Conservation (phyloP, 2,888 invertebrate species). For the Amorpha juglandis region DNA sequence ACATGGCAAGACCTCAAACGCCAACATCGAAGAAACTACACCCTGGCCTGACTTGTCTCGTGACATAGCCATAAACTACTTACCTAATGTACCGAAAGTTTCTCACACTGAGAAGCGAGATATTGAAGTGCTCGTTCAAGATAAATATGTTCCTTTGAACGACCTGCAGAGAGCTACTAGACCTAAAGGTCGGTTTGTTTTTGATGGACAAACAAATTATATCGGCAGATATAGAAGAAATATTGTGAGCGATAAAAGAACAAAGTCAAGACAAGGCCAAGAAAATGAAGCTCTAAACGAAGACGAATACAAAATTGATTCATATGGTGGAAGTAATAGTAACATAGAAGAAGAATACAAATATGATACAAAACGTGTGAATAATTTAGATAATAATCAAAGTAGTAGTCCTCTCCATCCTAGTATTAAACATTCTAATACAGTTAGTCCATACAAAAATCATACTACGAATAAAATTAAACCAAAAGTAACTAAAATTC, state of each 20-base stretch:
- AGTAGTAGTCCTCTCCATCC: neutral
- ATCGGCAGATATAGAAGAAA: slow-evolving; percentile 35
- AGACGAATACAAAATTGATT: slow-evolving; percentile 6
- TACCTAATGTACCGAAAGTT: slow-evolving; percentile 49
- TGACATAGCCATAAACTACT: slow-evolving; percentile 71
- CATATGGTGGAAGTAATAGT: neutral
- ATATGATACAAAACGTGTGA: neutral
- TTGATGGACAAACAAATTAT: slow-evolving; percentile 32
- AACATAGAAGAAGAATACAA: slow-evolving; percentile 4
- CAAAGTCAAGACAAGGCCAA: slow-evolving; percentile 10
- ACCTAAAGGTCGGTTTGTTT: neutral
- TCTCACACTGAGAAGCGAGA: slow-evolving; percentile 56
- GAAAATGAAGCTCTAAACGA: slow-evolving; percentile 13
- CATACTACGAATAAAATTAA: slow-evolving; percentile 1
- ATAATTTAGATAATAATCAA: neutral
- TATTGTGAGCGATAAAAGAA: slow-evolving; percentile 1
- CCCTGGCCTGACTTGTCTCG: slow-evolving; percentile 66
- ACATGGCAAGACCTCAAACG: slow-evolving; percentile 27
- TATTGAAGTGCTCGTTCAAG: slow-evolving; percentile 56
- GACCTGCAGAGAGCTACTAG: slow-evolving; percentile 33
- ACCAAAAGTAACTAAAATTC: slow-evolving; percentile 14
- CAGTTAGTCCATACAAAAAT: neutral
- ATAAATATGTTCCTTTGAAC: slow-evolving; percentile 57
- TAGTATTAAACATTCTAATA: slow-evolving; percentile 6
- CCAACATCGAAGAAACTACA: slow-evolving; percentile 31